Base-by-base conservation (phyloP, 2,113 vertebrate genomes). In the Orthochromis malagaraziensis region DNA sequence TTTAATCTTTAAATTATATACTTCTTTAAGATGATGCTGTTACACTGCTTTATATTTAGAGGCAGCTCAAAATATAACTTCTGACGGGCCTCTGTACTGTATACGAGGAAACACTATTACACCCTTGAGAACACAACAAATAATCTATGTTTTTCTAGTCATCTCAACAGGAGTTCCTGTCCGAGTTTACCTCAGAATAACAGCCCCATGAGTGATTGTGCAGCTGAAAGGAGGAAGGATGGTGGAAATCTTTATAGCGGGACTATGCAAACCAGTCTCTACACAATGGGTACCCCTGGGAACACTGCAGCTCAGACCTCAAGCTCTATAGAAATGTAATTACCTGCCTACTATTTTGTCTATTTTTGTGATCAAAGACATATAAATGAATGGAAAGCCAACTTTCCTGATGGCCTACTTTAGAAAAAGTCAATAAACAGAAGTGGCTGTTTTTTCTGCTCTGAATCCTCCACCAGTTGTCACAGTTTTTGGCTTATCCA, bases 221-320 rank as follows among this genome's bases (percentile, higher is more conserved):
- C 73, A 70, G 90, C 85, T 79, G 53, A 82, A 31, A 77, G 73
- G 87, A 89, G 94, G 94, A 93, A 95, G 94, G 84, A 91, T 68
- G 91, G 40, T 88, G 90, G 87, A 86, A 91, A 73, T 88, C 92
- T 95, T 95, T 93, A 92, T 91, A 93, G 94, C 89, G 21, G 87
- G 51, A 58, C 87, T 63, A 84, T 93, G 87, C 77, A 91, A 81
- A 90, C 57, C 53, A 73, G 31, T 77, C 24, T 57, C 77, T 58
- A 88, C 57, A 94, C 94, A 95, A 93, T 93, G 29, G 84, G 55
- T 31, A 17, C 58, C 85, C 91, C 38, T 40, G 60, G 42, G 84
- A 83, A 54, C 47, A 21, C 35, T 17, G 5, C 55, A 21, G 24
- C 40, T 7, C 11, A 47, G 35, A 35, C 19, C 79, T 31, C 4